Percentiles rank a stretch among this genome's conserved stretches.
phyloP scores from a whole-genome alignment of 2,113 vertebrate genomes.

The Psammodynastes pulverulentus region DNA sequence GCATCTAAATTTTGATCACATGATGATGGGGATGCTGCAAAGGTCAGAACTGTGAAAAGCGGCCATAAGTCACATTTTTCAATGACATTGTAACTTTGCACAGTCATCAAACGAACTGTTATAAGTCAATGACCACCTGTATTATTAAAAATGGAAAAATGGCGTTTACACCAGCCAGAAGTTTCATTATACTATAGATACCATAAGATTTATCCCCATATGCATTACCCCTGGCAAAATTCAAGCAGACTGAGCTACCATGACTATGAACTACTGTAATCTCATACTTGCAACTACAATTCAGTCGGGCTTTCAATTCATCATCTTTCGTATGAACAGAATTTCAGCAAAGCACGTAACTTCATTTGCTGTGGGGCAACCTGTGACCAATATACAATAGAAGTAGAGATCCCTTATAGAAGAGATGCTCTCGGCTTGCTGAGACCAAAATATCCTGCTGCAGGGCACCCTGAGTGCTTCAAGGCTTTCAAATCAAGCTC shows the following conservation, averaged over 20 bases:
- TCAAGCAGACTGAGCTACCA: background rate
- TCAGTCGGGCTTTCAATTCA: background rate
- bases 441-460: background rate
- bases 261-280: background rate
- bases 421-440: background rate
- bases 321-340: background rate
- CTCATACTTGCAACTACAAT: background rate
- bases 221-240: background rate
- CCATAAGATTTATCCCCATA: background rate
- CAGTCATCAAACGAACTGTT: background rate
- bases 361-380: background rate
- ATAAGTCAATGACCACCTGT: background rate
- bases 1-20: background rate
- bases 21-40: background rate
- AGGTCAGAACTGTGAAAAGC: background rate
- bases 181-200: background rate
- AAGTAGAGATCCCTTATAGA: background rate
- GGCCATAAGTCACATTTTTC: background rate
- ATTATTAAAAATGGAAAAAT: background rate
- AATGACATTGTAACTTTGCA: background rate
- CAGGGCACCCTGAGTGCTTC: constrained; percentile 14
- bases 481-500: constrained; percentile 7
- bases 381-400: background rate
- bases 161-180: background rate
- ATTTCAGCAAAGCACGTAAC: background rate